Evolutionary conservation across 2,888 invertebrate species (phyloP), one percentile per base, ranked within the genome.

Genomic region (Cosmia pyralina): DNA sequence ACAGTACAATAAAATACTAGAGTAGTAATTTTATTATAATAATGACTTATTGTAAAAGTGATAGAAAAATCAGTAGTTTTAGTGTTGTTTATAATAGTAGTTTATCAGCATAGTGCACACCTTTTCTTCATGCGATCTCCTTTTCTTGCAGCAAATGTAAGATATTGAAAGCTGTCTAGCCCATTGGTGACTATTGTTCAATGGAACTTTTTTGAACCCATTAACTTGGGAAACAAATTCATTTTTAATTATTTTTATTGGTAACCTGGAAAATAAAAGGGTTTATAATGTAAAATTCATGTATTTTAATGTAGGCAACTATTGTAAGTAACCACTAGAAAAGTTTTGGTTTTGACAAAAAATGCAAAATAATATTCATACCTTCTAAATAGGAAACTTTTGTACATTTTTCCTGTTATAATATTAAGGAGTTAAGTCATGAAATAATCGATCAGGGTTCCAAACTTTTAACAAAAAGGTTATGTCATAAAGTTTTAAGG

Each of bases 101-200:
- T 11, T 13, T 17, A 50, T n/a, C 3, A n/a, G 13, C 10, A n/a
- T 28, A 52, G 10, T 38, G 6, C 4, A 7, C 91, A 97, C 97
- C 95, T 96, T 96, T 92, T 97, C 97, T 85, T 97, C 97, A 0
- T 94, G 94, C 48, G 97, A 96, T 95, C 96, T 97, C 82, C 97
- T 94, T 85, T 97, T 97, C 88, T 97, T 97, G 55, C 90, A 95
- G 75, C 90, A 91, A 6, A 92, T 78, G 81, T 92, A 83, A 87
- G 96, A 89, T 72, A 93, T 75, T 11, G 95, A 93, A 8, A 95
- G 79, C 41, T 88, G 88, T 83, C 94, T 91, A 19, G 86, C 77
- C 79, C 81, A 88, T 67, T 84, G 84, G n/a, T 88, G 74, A 53
- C 75, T 80, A 53, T 78, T 78, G 28, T 81, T 73, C 19, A 83